Evolutionary conservation across 2,113 vertebrate genomes (phyloP).

Genomic region (Eurypyga helias): DNA sequence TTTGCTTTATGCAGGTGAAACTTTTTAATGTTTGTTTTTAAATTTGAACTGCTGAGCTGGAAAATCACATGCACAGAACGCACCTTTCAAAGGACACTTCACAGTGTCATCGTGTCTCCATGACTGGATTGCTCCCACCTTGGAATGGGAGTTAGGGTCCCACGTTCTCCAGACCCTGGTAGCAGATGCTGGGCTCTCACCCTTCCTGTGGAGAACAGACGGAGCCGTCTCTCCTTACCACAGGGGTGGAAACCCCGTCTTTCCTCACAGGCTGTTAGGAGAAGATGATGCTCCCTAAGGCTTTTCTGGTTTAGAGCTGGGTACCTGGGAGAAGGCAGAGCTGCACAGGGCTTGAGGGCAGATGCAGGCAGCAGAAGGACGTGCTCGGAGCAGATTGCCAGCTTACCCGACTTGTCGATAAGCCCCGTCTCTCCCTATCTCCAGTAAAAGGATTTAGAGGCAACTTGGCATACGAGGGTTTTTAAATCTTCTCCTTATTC

Average conservation of each 20-base stretch:
- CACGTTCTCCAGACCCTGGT: background rate
- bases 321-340: background rate
- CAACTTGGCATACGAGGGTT: background rate
- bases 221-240: fast-evolving
- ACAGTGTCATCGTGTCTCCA: fast-evolving
- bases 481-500: background rate
- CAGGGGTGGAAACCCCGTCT: background rate
- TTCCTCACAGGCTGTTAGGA: background rate
- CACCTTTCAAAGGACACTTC: background rate
- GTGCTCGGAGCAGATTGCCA: fast-evolving
- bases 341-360: background rate
- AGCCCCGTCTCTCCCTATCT: background rate
- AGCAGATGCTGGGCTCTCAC: background rate
- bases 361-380: background rate
- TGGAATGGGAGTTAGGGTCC: background rate
- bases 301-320: background rate
- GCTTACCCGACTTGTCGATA: background rate
- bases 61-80: fast-evolving
- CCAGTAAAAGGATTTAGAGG: background rate
- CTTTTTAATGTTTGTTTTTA: background rate
- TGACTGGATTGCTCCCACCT: background rate
- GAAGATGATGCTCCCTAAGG: background rate
- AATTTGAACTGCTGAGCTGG: background rate
- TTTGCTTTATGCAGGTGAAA: background rate
- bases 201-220: background rate